phyloP scores from a whole-genome alignment of 2,797 vertebrate genomes.

The Arrhamphus sclerolepis region DNA sequence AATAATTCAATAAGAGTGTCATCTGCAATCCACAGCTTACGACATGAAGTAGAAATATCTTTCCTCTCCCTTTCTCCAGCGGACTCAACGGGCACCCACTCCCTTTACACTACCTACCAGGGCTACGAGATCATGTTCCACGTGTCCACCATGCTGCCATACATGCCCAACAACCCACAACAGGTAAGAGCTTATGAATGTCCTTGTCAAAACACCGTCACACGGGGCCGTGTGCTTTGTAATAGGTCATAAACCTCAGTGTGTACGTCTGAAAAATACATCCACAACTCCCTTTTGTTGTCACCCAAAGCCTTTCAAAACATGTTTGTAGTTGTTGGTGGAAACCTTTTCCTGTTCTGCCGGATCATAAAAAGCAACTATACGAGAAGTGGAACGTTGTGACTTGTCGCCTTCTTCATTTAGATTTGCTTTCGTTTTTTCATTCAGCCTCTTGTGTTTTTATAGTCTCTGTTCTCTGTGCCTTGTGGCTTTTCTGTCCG shows the following conservation, averaged over 20 bases:
- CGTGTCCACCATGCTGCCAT: conserved; percentile 95
- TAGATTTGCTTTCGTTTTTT: conserved; percentile 34
- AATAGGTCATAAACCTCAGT: conserved; percentile 2
- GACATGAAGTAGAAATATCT: conserved; percentile 13
- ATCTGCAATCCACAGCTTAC: conserved; percentile 7
- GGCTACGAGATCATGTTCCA: conserved; percentile 98
- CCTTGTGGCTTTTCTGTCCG: conserved; percentile 31
- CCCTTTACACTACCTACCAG: conserved; percentile 93
- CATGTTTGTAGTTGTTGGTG: conserved; percentile 25
- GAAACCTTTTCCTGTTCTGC: conserved; percentile 22
- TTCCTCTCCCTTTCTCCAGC: conserved; percentile 71
- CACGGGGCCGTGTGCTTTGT: not conserved
- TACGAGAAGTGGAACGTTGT: conserved; percentile 42
- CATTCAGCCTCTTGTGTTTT: conserved; percentile 45
- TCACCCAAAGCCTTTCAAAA: conserved; percentile 22
- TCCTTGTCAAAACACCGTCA: not conserved
- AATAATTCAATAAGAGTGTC: not conserved
- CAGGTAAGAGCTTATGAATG: conserved; percentile 81
- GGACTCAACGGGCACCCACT: conserved; percentile 94
- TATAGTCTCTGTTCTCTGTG: conserved; percentile 45
- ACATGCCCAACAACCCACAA: conserved; percentile 95
- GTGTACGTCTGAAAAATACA: conserved; percentile 5
- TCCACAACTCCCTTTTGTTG: conserved; percentile 5
- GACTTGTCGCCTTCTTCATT: conserved; percentile 43
- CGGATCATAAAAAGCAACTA: conserved; percentile 37